Conservation (phyloP, 2,113 vertebrate species). For the Actenoides lindsayi region DNA sequence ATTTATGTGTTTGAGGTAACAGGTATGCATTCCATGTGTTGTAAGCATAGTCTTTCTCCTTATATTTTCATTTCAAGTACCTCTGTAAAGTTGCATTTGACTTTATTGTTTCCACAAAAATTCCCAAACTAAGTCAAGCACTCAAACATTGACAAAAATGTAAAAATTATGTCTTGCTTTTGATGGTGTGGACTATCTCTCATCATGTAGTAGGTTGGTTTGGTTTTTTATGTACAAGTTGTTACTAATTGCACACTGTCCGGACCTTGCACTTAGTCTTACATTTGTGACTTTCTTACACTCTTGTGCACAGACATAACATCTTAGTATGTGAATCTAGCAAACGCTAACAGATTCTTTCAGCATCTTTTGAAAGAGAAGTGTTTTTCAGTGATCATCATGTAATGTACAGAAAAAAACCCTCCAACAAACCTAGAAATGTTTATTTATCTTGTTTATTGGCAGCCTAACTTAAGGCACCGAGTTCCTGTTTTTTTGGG, state of each 20-base stretch:
- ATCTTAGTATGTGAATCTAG: not conserved
- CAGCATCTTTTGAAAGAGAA: not conserved
- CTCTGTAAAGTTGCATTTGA: not conserved
- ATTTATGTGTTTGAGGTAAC: not conserved
- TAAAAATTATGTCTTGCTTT: not conserved
- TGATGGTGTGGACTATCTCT: not conserved
- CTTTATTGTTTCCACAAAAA: not conserved
- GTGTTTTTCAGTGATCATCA: not conserved
- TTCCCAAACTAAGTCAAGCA: not conserved
- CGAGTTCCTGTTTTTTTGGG: rapidly evolving
- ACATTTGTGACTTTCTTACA: not conserved
- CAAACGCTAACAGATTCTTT: not conserved
- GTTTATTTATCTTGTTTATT: not conserved
- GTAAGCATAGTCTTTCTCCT: not conserved
- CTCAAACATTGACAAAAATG: not conserved
- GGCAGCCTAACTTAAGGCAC: not conserved
- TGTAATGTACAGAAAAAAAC: not conserved
- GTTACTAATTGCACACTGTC: not conserved
- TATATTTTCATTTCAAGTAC: not conserved
- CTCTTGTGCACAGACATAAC: not conserved
- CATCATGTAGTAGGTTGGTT: not conserved
- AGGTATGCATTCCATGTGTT: not conserved
- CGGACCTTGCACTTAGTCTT: not conserved
- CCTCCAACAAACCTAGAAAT: not conserved
- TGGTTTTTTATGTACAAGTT: not conserved